These are phyloP conservation scores for Drosophila suboccidentalis DNA, from an alignment of 2,888 invertebrate species.

Conservation along the genomic window DNA sequence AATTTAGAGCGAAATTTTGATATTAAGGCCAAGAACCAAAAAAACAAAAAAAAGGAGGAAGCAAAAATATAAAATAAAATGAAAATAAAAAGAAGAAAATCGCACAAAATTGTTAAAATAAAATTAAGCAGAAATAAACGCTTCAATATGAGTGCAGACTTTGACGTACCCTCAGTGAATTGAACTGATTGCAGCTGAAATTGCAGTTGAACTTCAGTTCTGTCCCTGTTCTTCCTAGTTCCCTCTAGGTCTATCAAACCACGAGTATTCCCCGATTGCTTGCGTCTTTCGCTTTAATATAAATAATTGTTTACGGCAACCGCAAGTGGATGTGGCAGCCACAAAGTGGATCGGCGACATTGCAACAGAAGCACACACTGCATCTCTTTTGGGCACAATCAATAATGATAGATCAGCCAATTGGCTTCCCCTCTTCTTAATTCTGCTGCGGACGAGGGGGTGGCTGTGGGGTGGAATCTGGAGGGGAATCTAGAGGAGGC, in stretches of 20 bases:
- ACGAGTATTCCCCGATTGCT: conserved; percentile 16
- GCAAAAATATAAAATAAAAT: conserved; percentile 37
- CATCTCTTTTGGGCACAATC: conserved; percentile 80
- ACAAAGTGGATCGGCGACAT: conserved; percentile 55
- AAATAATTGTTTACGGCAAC: conserved; percentile 74
- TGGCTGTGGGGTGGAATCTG: too few relatives aligned
- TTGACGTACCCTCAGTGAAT: conserved; percentile 28
- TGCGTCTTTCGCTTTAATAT: conserved; percentile 63
- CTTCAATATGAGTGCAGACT: conserved; percentile 59
- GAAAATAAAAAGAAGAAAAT: conserved; percentile 49
- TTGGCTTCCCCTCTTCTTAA: conserved; percentile 10
- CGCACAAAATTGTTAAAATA: conserved; percentile 69
- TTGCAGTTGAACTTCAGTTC: conserved; percentile 8
- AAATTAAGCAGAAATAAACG: conserved; percentile 82
- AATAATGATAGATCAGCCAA: conserved; percentile 79
- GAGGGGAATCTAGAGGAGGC: neutral
- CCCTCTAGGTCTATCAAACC: conserved; percentile 27
- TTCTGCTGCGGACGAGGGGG: too few relatives aligned
- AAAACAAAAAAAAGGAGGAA: conserved; percentile 57
- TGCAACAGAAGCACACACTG: conserved; percentile 17
- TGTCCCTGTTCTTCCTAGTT: neutral
- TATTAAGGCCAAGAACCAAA: conserved; percentile 73
- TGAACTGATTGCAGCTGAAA: conserved; percentile 30
- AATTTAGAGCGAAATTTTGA: conserved; percentile 82
- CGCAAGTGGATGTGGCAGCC: conserved; percentile 50